Evolutionary conservation across 1,140 invertebrate species (phyloP).

Genomic region (Charaxes varanes): DNA sequence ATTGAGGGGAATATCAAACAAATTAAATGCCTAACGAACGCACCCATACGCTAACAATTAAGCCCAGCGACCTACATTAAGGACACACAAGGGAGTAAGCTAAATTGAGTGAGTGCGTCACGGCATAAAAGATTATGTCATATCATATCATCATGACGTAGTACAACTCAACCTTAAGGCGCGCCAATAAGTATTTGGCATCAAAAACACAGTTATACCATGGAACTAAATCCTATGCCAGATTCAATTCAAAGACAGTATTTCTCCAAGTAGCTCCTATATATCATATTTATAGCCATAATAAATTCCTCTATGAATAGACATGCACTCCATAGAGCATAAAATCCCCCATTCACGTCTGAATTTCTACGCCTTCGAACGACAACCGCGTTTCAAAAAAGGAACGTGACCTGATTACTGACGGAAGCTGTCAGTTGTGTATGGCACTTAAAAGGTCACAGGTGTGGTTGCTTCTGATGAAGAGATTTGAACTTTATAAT

Average conservation of each 20-base stretch:
- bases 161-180: too few relatives aligned
- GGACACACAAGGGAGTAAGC: too few relatives aligned
- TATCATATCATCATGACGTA: too few relatives aligned
- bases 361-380: conserved; percentile 37
- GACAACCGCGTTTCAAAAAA: conserved; percentile 59
- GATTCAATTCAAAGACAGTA: conserved; percentile 1
- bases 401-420: conserved; percentile 70
- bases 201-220: too few relatives aligned
- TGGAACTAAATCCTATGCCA: too few relatives aligned
- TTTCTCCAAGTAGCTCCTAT: background rate
- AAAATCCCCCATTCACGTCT: conserved; percentile 39
- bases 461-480: conserved; percentile 17
- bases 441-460: conserved; percentile 46
- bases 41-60: too few relatives aligned
- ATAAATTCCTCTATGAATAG: conserved; percentile 32
- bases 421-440: conserved; percentile 62
- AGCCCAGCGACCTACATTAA: too few relatives aligned
- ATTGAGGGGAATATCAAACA: too few relatives aligned
- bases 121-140: too few relatives aligned
- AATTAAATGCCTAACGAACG: too few relatives aligned
- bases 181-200: too few relatives aligned
- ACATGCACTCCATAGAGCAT: conserved; percentile 26
- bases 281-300: conserved; percentile 19
- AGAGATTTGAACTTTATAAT: conserved; percentile 28
- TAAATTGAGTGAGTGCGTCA: too few relatives aligned